Conservation (phyloP, 2,113 vertebrate species). For the Perccottus glenii region DNA sequence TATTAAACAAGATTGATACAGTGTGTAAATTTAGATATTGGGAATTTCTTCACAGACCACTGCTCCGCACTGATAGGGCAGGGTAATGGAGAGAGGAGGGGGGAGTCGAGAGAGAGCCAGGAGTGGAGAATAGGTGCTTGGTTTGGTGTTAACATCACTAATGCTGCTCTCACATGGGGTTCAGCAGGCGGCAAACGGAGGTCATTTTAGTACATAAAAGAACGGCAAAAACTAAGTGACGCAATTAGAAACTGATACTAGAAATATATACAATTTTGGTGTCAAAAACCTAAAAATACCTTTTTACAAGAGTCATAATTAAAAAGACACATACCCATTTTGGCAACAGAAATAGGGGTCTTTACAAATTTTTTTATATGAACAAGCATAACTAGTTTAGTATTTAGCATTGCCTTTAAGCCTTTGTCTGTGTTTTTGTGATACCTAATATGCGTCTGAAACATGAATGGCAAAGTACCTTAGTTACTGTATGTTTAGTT, state of each 20-base stretch:
- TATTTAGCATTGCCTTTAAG: too few species aligned
- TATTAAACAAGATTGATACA: constrained; percentile 96
- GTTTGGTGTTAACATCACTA: constrained; percentile 71
- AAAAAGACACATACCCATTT: too few species aligned
- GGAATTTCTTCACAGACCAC: constrained; percentile 86
- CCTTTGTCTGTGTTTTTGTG: too few species aligned
- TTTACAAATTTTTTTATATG: too few species aligned
- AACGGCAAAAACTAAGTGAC: not conserved
- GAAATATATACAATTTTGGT: not conserved
- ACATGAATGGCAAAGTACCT: too few species aligned
- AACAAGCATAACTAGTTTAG: too few species aligned
- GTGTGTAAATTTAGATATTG: constrained; percentile 83
- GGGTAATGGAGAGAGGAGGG: constrained; percentile 61
- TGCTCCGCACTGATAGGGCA: constrained; percentile 80
- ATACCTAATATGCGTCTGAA: too few species aligned
- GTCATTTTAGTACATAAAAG: not conserved
- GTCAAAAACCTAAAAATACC: not conserved
- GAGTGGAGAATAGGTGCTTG: constrained; percentile 41
- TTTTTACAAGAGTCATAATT: too few species aligned
- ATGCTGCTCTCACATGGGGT: constrained; percentile 5
- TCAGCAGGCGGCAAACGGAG: constrained; percentile 4
- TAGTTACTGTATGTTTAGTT: too few species aligned
- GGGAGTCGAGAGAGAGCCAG: constrained; percentile 30
- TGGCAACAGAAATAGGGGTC: too few species aligned
- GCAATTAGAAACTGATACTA: constrained; percentile 2